Conservation (phyloP, 2,797 vertebrate species). For the Masticophis lateralis region DNA sequence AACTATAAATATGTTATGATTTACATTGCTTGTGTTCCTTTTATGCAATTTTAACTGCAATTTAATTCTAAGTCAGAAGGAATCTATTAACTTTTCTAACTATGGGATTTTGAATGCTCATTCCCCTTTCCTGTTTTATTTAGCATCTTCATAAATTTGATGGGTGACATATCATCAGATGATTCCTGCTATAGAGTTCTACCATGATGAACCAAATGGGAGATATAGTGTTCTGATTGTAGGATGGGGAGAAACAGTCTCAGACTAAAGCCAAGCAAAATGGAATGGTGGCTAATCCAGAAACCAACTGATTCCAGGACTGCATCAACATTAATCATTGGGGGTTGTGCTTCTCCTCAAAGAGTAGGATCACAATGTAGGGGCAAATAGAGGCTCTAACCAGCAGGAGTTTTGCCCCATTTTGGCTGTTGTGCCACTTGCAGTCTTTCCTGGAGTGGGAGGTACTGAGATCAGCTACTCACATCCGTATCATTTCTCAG, state of each 20-base stretch:
- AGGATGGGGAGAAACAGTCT: not conserved
- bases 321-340: not conserved
- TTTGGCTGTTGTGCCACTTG: not conserved
- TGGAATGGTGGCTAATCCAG: not conserved
- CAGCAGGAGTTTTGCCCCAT: not conserved
- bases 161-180: not conserved
- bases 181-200: not conserved
- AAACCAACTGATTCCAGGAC: not conserved
- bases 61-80: not conserved
- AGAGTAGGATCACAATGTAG: not conserved
- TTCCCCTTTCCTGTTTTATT: not conserved
- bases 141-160: not conserved
- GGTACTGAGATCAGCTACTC: not conserved
- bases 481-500: not conserved
- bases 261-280: not conserved
- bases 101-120: not conserved
- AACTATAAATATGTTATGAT: not conserved
- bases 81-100: not conserved
- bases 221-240: not conserved
- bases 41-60: not conserved
- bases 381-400: not conserved
- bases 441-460: not conserved
- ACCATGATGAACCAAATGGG: not conserved
- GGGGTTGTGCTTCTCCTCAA: not conserved
- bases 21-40: not conserved